phyloP scores from a whole-genome alignment of 2,113 vertebrate species.

The Mesembrinibis cayennensis region DNA sequence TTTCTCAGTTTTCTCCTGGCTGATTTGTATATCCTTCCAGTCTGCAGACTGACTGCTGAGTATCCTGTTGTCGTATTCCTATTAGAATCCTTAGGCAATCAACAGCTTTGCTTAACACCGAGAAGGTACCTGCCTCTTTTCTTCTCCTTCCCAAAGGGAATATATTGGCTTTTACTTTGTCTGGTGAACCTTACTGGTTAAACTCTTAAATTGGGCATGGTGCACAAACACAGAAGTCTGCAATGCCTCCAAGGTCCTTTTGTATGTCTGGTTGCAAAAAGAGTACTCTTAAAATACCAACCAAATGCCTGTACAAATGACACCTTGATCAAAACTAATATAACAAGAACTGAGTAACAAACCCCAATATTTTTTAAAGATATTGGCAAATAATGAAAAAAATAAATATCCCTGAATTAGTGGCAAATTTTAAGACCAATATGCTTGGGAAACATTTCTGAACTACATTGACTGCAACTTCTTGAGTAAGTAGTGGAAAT shows the following conservation, averaged over 20 bases:
- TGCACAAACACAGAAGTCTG: not conserved
- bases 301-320: not conserved
- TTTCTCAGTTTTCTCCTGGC: not conserved
- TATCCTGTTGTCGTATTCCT: not conserved
- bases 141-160: not conserved
- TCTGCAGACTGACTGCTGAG: not conserved
- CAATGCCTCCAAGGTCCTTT: not conserved
- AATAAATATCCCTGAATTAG: not conserved
- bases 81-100: not conserved
- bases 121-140: not conserved
- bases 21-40: not conserved
- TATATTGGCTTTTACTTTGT: not conserved
- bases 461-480: not conserved
- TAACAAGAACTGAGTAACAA: not conserved
- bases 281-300: not conserved
- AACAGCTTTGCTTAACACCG: not conserved
- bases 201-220: not conserved
- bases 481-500: not conserved
- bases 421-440: not conserved
- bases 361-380: not conserved
- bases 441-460: not conserved
- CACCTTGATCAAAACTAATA: not conserved
- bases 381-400: not conserved
- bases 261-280: not conserved
- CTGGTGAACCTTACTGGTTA: not conserved